A percentile compares a stretch with the other conserved stretches of the same genome.
Conservation (phyloP, 35 echinoderm and acorn worm species). For the Lytechinus pictus region DNA sequence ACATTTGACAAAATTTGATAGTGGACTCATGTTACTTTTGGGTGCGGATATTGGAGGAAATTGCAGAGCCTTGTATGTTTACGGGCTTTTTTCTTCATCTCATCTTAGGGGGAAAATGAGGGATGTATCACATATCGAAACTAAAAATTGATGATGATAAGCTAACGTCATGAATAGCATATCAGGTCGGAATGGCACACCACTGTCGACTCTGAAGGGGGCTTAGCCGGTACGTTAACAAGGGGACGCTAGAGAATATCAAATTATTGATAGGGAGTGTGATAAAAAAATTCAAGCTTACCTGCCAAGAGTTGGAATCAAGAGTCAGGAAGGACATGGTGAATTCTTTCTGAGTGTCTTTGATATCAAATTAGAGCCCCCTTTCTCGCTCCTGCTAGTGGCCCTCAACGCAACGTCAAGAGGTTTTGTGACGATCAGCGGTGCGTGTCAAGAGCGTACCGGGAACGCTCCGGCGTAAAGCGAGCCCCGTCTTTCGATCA, state of each 20-base stretch:
- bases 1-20: not conserved
- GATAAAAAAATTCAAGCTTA: constrained; percentile 22
- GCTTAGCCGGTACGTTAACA: not conserved
- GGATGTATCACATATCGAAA: constrained; percentile 18
- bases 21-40: not conserved
- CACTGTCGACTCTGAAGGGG: not conserved
- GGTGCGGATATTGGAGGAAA: not conserved
- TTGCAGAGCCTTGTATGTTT: constrained; percentile 10
- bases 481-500: constrained; percentile 18
- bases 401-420: constrained; percentile 37
- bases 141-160: constrained; percentile 1
- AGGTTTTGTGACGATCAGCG: constrained; percentile 29
- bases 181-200: not conserved
- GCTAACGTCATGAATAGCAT: not conserved
- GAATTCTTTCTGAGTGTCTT: not conserved
- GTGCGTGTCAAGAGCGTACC: constrained; percentile 47
- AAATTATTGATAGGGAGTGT: not conserved
- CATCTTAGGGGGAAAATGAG: not conserved
- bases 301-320: constrained; percentile 53
- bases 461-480: constrained; percentile 47
- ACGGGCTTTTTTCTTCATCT: not conserved
- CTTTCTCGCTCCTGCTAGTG: not conserved
- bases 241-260: constrained; percentile 9
- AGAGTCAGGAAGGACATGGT: constrained; percentile 47
- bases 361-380: constrained; percentile 34